Percentiles rank a stretch among this genome's conserved stretches.
Evolutionary conservation across 2,888 invertebrate species (phyloP).

Genomic region (Luperina nickerlii): DNA sequence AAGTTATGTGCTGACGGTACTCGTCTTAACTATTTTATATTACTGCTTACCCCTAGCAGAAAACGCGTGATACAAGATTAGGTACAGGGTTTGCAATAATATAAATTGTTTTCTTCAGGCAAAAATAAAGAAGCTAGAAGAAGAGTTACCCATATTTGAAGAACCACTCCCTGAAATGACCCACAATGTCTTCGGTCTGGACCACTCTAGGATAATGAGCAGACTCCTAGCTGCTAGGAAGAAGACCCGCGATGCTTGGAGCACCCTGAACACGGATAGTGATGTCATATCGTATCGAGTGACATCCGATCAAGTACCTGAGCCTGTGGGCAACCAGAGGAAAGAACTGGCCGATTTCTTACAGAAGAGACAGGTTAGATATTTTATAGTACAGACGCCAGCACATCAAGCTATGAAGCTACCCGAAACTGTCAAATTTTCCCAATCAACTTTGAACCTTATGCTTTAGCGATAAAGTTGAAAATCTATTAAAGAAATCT

Average conservation of each 20-base stretch:
- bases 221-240: conserved; percentile 88
- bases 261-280: conserved; percentile 69
- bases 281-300: conserved; percentile 81
- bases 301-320: conserved; percentile 54
- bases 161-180: conserved; percentile 92
- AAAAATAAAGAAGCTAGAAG: conserved; percentile 84
- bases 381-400: no score
- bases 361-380: conserved; percentile 86
- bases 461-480: no score
- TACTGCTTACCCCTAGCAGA: background rate
- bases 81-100: background rate
- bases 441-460: no score
- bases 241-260: conserved; percentile 90
- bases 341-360: conserved; percentile 90
- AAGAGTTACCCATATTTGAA: conserved; percentile 77
- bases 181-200: conserved; percentile 92
- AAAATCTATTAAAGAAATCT: no score
- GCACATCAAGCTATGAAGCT: no score
- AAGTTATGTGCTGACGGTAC: no score
- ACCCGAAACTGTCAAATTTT: no score
- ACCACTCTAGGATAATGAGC: conserved; percentile 92
- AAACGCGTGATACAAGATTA: background rate
- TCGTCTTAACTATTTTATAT: background rate
- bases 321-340: conserved; percentile 79
- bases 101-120: conserved; percentile 73